Conservation (phyloP, 2,113 vertebrate species). For the Stomatorhinus ivindoensis region DNA sequence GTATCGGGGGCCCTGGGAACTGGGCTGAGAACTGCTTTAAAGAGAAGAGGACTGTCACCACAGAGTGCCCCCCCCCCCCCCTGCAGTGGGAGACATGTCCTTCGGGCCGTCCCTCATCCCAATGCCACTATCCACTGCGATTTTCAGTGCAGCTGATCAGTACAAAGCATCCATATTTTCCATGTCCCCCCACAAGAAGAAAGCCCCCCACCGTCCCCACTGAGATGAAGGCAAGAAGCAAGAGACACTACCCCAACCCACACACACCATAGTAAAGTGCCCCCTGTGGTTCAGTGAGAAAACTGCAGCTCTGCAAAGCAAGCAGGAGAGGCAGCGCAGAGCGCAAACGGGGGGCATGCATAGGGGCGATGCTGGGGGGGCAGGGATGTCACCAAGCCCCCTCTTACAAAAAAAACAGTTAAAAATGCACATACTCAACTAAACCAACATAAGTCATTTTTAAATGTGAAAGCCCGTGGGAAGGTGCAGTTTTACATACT, state of each 20-base stretch:
- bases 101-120: not conserved
- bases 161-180: constrained; percentile 11
- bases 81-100: too few relatives aligned
- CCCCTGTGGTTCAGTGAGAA: not conserved
- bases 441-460: not conserved
- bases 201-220: not conserved
- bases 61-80: not conserved
- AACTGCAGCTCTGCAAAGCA: not conserved
- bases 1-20: not conserved
- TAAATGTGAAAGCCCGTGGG: not conserved
- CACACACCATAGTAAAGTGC: not conserved
- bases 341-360: constrained; percentile 4
- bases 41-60: not conserved
- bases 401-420: not conserved
- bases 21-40: not conserved
- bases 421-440: not conserved
- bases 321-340: not conserved
- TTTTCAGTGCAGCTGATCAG: not conserved
- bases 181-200: not conserved
- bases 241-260: not conserved
- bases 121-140: not conserved
- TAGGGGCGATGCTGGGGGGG: not conserved
- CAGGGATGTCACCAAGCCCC: not conserved
- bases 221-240: not conserved
- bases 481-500: not conserved